Evolutionary conservation across 2,113 vertebrate genomes (phyloP).

Genomic region (Ciconia maguari): DNA sequence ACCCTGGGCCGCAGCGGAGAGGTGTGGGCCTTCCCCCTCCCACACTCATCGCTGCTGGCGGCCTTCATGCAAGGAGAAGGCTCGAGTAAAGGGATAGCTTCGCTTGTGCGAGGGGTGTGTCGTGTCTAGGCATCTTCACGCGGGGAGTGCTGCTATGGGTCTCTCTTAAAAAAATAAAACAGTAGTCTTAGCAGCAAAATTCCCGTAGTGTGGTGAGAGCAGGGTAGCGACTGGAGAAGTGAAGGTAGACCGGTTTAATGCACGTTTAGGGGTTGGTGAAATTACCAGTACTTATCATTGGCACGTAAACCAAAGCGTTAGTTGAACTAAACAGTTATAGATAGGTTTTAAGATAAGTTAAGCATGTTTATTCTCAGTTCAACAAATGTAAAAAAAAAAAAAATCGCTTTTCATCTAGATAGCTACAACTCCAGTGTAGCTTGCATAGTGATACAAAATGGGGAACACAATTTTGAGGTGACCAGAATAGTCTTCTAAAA

Average conservation of each 20-base stretch:
- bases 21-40: background rate
- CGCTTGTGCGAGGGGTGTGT: too few relatives aligned
- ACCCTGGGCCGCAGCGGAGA: background rate
- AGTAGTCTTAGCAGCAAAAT: background rate
- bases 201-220: background rate
- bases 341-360: background rate
- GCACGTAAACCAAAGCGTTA: background rate
- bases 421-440: background rate
- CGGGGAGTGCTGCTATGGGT: too few relatives aligned
- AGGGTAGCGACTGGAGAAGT: background rate
- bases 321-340: background rate
- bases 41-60: accelerated
- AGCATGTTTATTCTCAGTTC: background rate
- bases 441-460: background rate
- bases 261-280: background rate
- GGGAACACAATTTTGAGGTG: background rate
- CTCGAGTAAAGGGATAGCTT: background rate
- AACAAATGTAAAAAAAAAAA: background rate
- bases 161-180: too few relatives aligned
- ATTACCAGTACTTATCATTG: background rate
- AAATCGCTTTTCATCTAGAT: background rate
- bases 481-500: background rate
- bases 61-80: too few relatives aligned
- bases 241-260: background rate
- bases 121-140: too few relatives aligned